These are phyloP conservation scores for Luperina testacea DNA, from an alignment of 2,888 invertebrate genomes.

Conservation along the genomic window DNA sequence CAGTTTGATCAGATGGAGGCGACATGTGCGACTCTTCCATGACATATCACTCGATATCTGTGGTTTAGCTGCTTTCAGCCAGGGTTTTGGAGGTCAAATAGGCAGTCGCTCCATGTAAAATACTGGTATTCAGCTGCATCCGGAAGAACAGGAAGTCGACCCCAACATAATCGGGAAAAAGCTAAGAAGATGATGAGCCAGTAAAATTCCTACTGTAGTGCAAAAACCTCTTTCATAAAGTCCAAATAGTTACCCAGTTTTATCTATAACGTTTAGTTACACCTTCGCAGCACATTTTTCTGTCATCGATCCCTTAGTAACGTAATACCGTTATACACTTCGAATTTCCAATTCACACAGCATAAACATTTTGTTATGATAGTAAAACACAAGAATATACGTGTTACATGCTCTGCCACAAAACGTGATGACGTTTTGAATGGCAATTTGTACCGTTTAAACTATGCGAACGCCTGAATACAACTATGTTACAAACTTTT, in stretches of 20 bases:
- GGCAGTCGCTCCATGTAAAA: too few relatives aligned
- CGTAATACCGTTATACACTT: slow-evolving; percentile 32
- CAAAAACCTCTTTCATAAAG: background rate
- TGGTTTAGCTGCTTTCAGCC: too few relatives aligned
- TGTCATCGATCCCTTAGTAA: slow-evolving; percentile 28
- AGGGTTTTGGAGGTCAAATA: too few relatives aligned
- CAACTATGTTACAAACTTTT: slow-evolving; percentile 65
- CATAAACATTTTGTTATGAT: slow-evolving; percentile 73
- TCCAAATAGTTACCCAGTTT: background rate
- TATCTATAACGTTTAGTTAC: background rate
- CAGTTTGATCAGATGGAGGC: too few relatives aligned
- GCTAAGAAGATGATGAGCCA: too few relatives aligned
- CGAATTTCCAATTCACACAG: slow-evolving; percentile 66
- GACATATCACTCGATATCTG: too few relatives aligned
- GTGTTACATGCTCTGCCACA: slow-evolving; percentile 73
- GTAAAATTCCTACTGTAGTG: background rate
- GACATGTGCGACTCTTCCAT: too few relatives aligned
- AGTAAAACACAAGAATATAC: slow-evolving; percentile 70
- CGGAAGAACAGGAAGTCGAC: background rate
- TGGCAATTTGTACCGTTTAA: slow-evolving; percentile 80
- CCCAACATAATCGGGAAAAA: background rate
- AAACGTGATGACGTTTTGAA: slow-evolving; percentile 80
- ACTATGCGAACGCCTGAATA: slow-evolving; percentile 68
- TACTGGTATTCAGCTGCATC: too few relatives aligned
- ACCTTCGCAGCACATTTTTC: background rate